Conservation (phyloP, 1,140 invertebrate genomes). For the Halictus rubicundus region DNA sequence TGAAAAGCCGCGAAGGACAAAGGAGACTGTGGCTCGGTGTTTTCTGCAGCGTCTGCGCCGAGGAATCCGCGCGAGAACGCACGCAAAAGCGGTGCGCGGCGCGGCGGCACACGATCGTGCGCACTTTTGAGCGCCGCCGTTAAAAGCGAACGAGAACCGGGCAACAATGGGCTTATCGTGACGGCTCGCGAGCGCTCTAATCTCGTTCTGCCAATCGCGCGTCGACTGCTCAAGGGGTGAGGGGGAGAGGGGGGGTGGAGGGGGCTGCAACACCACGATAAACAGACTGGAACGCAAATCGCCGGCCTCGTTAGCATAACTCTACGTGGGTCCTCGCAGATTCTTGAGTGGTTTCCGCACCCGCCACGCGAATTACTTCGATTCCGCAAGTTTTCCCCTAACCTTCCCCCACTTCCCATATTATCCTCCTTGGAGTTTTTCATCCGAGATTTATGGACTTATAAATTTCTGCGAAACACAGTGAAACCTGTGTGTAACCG, state of each 20-base stretch:
- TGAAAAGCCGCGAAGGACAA: constrained; percentile 1
- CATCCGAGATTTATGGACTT: no score
- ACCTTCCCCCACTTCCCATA: not conserved
- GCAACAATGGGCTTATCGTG: constrained; percentile 64
- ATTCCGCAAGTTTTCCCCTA: not conserved
- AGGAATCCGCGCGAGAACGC: constrained; percentile 34
- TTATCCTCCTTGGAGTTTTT: no score
- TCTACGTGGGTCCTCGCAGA: constrained; percentile 53
- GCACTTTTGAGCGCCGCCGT: constrained; percentile 34
- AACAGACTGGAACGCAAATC: constrained; percentile 65
- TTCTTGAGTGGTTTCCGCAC: constrained; percentile 18
- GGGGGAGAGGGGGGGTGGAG: not conserved
- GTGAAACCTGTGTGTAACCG: no score
- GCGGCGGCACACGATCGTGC: not conserved
- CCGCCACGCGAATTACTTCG: constrained; percentile 1
- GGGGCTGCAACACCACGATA: constrained; percentile 53
- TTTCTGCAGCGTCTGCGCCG: not conserved
- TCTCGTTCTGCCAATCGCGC: constrained; percentile 64
- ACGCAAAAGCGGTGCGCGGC: constrained; percentile 2
- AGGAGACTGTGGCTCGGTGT: not conserved
- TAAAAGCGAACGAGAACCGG: constrained; percentile 54
- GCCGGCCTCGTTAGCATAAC: constrained; percentile 63
- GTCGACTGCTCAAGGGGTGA: constrained; percentile 46
- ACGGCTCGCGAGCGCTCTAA: constrained; percentile 50
- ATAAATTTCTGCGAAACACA: no score